These are phyloP conservation scores for Acromyrmex echinatior DNA, from an alignment of 1,140 invertebrate species.

Conservation along the genomic window DNA sequence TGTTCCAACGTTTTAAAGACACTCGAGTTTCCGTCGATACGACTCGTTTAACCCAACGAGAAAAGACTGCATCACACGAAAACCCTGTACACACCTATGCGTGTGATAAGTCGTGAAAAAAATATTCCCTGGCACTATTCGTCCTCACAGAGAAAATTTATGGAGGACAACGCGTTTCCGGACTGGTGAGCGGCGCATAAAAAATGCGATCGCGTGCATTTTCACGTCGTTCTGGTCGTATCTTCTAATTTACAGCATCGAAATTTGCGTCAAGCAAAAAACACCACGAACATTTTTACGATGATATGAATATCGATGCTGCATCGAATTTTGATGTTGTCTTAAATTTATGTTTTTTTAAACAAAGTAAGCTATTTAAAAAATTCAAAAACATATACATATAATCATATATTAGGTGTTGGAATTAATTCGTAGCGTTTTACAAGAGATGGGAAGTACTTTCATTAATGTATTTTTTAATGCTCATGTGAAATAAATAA, in stretches of 20 bases:
- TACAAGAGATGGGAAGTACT: too few relatives aligned
- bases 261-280: conserved; percentile 26
- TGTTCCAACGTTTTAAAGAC: conserved; percentile 65
- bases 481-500: too few relatives aligned
- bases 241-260: conserved; percentile 39
- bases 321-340: neutral
- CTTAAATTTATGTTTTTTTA: neutral
- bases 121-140: conserved; percentile 4
- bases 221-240: conserved; percentile 26
- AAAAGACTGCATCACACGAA: conserved; percentile 7
- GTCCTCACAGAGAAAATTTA: conserved; percentile 38
- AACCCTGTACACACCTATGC: conserved; percentile 26
- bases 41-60: conserved; percentile 63
- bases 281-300: neutral
- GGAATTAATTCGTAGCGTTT: too few relatives aligned
- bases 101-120: conserved; percentile 41
- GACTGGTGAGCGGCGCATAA: conserved; percentile 15
- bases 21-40: conserved; percentile 70
- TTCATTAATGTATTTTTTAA: too few relatives aligned
- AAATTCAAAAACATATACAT: neutral
- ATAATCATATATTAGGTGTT: too few relatives aligned
- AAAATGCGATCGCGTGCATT: conserved; percentile 37
- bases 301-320: conserved; percentile 6
- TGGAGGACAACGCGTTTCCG: conserved; percentile 39
- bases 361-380: neutral